Evolutionary conservation across 2,888 invertebrate species (phyloP), one percentile per base, ranked within the genome.

Genomic region (Spilarctia lutea): DNA sequence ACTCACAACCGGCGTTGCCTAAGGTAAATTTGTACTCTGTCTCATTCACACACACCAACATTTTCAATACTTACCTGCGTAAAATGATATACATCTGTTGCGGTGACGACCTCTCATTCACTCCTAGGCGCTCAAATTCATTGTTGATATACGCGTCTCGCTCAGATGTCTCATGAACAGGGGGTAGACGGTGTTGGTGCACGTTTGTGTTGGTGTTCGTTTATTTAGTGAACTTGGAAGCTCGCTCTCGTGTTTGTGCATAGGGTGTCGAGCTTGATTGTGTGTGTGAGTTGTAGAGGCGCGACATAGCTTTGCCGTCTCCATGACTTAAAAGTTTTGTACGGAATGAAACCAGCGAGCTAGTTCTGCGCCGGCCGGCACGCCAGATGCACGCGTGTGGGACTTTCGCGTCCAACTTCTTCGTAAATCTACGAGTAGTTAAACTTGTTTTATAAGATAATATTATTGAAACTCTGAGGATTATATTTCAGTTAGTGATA

Each of bases 201-300:
- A 90, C 92, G 93, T 89, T 90, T 93, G 95, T 95, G 95, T 96
- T 95, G 91, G 96, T 94, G 95, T 94, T 91, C 94, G 95, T 95
- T 95, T 96, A 95, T 96, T 96, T 95, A 95, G 96, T 96, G 96
- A 96, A 96, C 95, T 96, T 95, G 95, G 94, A 94, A 95, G 95
- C 93, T 93, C 91, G 93, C 93, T 89, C 88, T 93, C 90, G 96
- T 95, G 94, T 95, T 94, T 93, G 95, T 95, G 95, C 92, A 93
- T 94, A 93, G 95, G 96, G 95, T 94, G 94, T 94, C 87, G 90
- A 84, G 85, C 80, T 81, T 86, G 87, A 86, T 80, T 90, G 95
- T 94, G 94, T 96, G 95, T 90, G 94, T 94, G 92, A 92, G 91
- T 94, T 93, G 94, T 94, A 95, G 94, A 94, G 94, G 95, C 95